phyloP scores from a whole-genome alignment of 2,888 invertebrate genomes.

The Allolobophora icterica region DNA sequence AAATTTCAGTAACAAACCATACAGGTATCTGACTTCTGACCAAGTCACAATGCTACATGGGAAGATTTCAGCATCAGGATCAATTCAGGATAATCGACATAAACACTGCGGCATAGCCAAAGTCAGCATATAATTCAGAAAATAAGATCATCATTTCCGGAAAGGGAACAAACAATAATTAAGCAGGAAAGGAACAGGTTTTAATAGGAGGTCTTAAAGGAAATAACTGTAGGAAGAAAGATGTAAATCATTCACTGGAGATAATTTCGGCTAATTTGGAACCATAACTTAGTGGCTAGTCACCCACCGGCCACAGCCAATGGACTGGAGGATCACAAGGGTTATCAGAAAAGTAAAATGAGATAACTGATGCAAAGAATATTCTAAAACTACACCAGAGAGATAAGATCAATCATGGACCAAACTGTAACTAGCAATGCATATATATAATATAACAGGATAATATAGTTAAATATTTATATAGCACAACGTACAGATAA shows the following conservation, averaged over 20 bases:
- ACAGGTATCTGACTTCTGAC: too few relatives aligned
- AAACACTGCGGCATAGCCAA: neutral
- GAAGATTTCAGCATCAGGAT: neutral
- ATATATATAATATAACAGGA: neutral
- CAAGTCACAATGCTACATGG: neutral
- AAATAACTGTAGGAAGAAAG: neutral
- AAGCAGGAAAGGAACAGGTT: neutral
- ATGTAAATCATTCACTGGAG: neutral
- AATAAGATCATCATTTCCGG: neutral
- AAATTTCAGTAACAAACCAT: neutral
- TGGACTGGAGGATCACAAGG: neutral
- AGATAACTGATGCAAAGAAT: neutral
- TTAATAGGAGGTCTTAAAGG: neutral
- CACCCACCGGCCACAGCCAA: neutral
- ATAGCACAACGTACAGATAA: neutral
- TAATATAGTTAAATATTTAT: neutral
- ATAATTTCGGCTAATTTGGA: neutral
- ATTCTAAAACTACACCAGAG: neutral
- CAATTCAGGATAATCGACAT: neutral
- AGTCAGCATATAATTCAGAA: neutral
- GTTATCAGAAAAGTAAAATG: neutral
- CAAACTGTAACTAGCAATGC: neutral
- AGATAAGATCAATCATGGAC: neutral
- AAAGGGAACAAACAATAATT: neutral
- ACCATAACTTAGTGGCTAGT: conserved; percentile 7